phyloP scores from a whole-genome alignment of 2,888 invertebrate species.

The Cryptus armator region DNA sequence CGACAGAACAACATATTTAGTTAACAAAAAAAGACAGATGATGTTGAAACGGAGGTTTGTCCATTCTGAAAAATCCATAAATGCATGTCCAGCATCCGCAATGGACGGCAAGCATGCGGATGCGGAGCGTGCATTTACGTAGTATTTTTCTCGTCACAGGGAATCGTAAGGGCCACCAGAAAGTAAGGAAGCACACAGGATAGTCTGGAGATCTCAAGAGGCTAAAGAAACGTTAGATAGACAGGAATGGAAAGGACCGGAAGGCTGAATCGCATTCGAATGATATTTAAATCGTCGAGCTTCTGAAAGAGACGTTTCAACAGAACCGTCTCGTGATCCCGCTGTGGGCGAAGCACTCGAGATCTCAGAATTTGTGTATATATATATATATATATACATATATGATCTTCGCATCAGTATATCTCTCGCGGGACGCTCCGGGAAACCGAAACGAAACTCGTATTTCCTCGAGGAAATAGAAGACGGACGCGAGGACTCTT shows the following conservation, averaged over 20 bases:
- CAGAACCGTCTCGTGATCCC: constrained; percentile 3
- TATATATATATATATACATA: not conserved
- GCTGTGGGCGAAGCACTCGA: not conserved
- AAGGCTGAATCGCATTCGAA: constrained; percentile 59
- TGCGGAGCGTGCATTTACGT: not conserved
- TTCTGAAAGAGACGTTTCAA: constrained; percentile 57
- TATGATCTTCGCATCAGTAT: constrained; percentile 13
- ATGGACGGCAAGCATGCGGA: not conserved
- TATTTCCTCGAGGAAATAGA: constrained; percentile 10
- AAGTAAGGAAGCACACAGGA: not conserved
- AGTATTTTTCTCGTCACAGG: not conserved
- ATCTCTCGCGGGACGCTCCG: constrained; percentile 8
- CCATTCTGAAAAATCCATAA: constrained; percentile 63
- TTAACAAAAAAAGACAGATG: constrained; percentile 37
- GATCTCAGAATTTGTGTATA: not conserved
- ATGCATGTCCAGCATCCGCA: constrained; percentile 59
- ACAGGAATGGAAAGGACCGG: constrained; percentile 1
- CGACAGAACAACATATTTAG: constrained; percentile 4
- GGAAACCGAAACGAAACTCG: not conserved
- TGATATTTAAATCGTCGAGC: constrained; percentile 69
- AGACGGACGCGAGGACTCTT: not conserved
- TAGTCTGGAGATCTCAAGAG: constrained; percentile 16
- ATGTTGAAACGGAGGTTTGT: constrained; percentile 31
- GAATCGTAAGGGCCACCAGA: not conserved
- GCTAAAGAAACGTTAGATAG: constrained; percentile 34